Evolutionary conservation across 2,888 invertebrate species (phyloP).

Genomic region (Parochlus steinenii): DNA sequence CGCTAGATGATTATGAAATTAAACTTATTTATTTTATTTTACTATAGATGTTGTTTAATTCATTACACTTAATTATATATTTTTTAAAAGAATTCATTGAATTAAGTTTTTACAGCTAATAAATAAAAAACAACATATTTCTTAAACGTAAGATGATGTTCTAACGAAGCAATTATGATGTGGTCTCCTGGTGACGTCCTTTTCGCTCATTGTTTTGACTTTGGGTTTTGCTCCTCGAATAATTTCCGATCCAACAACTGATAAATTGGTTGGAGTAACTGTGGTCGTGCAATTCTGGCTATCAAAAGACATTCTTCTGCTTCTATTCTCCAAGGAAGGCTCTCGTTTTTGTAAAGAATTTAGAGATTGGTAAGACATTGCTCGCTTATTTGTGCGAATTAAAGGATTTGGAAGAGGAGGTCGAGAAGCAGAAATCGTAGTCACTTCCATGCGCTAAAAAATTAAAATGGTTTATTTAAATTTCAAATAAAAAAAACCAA

Average conservation of each 20-base stretch:
- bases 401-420: conserved; percentile 16
- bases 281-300: conserved; percentile 14
- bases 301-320: conserved; percentile 14
- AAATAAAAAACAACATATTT: too few relatives aligned
- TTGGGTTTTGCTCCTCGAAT: conserved; percentile 38
- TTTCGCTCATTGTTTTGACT: conserved; percentile 39
- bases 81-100: too few relatives aligned
- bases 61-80: too few relatives aligned
- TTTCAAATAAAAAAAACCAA: conserved; percentile 7
- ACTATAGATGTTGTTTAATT: too few relatives aligned
- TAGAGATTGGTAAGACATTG: conserved; percentile 16
- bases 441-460: conserved; percentile 16
- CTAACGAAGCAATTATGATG: conserved; percentile 22
- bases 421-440: conserved; percentile 16
- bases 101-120: too few relatives aligned
- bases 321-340: conserved; percentile 11
- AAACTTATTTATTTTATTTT: too few relatives aligned
- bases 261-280: conserved; percentile 21
- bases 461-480: background rate
- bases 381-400: too few relatives aligned
- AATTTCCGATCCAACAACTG: conserved; percentile 38
- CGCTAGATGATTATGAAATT: too few relatives aligned
- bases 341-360: conserved; percentile 14
- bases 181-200: conserved; percentile 33
- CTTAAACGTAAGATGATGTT: too few relatives aligned